Evolutionary conservation across 2,113 vertebrate genomes (phyloP), one percentile per base, ranked within the genome.

Genomic region (Oryzias melastigma): DNA sequence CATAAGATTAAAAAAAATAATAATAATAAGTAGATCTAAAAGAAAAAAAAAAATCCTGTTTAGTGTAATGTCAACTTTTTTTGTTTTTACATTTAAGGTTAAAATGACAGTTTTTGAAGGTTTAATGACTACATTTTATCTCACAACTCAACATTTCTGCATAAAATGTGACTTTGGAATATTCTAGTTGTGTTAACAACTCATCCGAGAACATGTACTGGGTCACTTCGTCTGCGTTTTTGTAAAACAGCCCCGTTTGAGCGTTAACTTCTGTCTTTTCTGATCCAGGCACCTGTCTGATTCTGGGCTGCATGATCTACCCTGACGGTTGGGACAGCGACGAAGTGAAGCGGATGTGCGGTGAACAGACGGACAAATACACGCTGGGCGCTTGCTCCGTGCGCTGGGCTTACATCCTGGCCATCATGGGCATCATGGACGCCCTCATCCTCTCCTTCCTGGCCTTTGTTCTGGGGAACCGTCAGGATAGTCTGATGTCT

Each of bases 291-390:
- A 94, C 93, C 27, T 96, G 95, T 87, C 94, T 99, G 87, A 93
- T 99, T 51, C 93, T 99, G 84, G 97, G 97, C 77, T 99, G 97
- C 87, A 95, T 98, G 95, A 98, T 99, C 91, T 99, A 97, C 88
- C 97, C 97, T 6, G 97, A 98, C 57, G 97, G 97, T 85, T 99
- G 97, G 97, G 97, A 99, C 87, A 95, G 95, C 57, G 96, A 97
- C 68, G 96, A 98, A 92, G 97, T 99, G 83, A 98, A 95, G 90
- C 90, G 94, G 59, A 97, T 98, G 96, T 99, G 97, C 22, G 97
- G 97, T 60, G 97, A 98, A 87, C 94, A 95, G 90, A 99, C 97
- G 22, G 97, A 97, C 88, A 99, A 98, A 88, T 99, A 99, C 92
- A 95, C 94, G 2, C 93, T 99, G 50, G 97, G 97, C 14, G 95